A percentile compares a stretch with the other conserved stretches of the same genome.
Evolutionary conservation across 1,140 invertebrate genomes (phyloP).

Genomic region (Panagrolaimus sp.): DNA sequence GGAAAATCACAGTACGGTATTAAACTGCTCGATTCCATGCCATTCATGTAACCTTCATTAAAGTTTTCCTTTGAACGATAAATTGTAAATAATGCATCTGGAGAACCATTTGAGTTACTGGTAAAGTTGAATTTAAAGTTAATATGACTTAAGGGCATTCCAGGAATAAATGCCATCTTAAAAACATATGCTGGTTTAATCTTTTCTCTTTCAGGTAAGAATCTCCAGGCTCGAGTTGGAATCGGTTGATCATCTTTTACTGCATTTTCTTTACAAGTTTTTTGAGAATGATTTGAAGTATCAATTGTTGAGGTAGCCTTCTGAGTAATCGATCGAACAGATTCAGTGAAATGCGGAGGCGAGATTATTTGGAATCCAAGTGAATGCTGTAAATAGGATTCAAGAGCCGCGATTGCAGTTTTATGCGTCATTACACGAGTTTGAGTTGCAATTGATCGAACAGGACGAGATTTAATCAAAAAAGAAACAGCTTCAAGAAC

Average conservation of each 20-base stretch:
- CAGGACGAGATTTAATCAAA: background rate
- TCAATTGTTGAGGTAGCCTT: background rate
- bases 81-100: background rate
- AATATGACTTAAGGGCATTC: background rate
- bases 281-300: background rate
- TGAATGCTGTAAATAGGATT: background rate
- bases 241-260: background rate
- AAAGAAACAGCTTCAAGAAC: background rate
- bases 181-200: background rate
- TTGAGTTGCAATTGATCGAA: background rate
- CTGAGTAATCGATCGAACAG: background rate
- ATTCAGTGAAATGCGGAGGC: background rate
- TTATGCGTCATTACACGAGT: background rate
- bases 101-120: background rate
- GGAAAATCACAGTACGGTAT: slow-evolving; percentile 3
- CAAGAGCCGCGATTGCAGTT: background rate
- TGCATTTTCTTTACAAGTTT: background rate
- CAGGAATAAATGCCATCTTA: slow-evolving; percentile 8
- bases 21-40: background rate
- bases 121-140: background rate
- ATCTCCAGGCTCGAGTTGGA: background rate
- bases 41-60: too few species aligned
- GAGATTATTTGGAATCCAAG: slow-evolving; percentile 8
- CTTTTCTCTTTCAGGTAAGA: background rate
- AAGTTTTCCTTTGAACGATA: background rate